Evolutionary conservation across 2,113 vertebrate genomes (phyloP).

Genomic region (Neofelis nebulosa): DNA sequence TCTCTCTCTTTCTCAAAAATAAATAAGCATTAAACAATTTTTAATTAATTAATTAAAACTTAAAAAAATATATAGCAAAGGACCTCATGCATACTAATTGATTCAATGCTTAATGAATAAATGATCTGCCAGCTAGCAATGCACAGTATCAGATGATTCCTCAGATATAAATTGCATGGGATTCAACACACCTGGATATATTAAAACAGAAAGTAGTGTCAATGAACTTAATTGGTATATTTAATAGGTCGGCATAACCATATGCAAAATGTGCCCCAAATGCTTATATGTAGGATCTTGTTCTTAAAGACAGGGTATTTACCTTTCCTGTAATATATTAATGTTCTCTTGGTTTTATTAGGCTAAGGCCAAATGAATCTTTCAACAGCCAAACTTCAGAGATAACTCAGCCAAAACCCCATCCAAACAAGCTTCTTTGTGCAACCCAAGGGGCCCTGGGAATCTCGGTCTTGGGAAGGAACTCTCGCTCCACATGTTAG

Average conservation of each 20-base stretch:
- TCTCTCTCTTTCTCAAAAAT: too few relatives aligned
- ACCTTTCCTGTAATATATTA: not conserved
- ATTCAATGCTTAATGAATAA: not conserved
- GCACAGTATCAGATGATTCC: not conserved
- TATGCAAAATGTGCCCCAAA: conserved; percentile 4
- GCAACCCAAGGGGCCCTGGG: not conserved
- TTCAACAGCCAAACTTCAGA: not conserved
- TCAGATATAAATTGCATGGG: not conserved
- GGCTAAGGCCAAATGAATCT: not conserved
- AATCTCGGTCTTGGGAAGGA: not conserved
- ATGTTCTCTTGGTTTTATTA: not conserved
- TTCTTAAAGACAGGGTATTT: conserved; percentile 12
- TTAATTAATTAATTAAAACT: too few relatives aligned
- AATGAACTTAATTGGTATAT: not conserved
- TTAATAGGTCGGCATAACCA: conserved; percentile 16
- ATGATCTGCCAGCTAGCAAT: not conserved
- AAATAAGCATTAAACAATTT: too few relatives aligned
- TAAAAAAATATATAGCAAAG: not conserved
- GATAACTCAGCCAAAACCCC: not conserved
- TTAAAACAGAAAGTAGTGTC: not conserved
- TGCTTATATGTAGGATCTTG: not conserved
- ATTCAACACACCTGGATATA: not conserved
- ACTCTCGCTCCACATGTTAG: not conserved
- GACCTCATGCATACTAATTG: not conserved
- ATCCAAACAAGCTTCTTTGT: not conserved